These are phyloP conservation scores for Teleiodes luculella DNA, from an alignment of 2,888 invertebrate species.

Conservation along the genomic window DNA sequence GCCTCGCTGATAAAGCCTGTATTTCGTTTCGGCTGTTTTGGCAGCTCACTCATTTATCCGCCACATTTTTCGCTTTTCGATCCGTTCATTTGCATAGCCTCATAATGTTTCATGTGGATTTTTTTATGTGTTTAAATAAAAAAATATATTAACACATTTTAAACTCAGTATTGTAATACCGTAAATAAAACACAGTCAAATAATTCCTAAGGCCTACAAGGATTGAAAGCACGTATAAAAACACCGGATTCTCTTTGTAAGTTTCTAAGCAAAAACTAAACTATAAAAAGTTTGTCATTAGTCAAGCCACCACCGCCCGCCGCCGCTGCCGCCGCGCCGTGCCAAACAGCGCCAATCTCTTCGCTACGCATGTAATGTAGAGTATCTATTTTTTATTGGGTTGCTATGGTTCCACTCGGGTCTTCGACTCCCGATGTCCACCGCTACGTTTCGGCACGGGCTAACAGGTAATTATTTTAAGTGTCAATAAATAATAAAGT, in stretches of 20 bases:
- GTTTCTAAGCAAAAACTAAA: not conserved
- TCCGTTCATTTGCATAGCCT: constrained; percentile 17
- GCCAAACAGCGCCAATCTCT: not conserved
- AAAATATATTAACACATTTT: too few relatives aligned
- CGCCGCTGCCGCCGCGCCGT: not conserved
- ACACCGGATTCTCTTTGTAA: too few relatives aligned
- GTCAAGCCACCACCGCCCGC: not conserved
- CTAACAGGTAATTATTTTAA: constrained; percentile 76
- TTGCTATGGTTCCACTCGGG: constrained; percentile 25
- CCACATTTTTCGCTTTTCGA: constrained; percentile 20
- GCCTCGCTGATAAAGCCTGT: constrained; percentile 44
- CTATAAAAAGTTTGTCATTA: not conserved
- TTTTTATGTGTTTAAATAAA: too few relatives aligned
- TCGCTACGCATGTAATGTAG: not conserved
- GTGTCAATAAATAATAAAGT: constrained; percentile 79
- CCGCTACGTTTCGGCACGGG: constrained; percentile 65
- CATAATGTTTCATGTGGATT: constrained; percentile 13
- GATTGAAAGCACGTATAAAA: too few relatives aligned
- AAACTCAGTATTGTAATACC: too few relatives aligned
- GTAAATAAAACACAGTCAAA: not conserved
- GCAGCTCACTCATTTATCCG: constrained; percentile 34
- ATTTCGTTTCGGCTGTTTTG: constrained; percentile 37
- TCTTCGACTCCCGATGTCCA: constrained; percentile 43
- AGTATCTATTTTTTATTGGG: constrained; percentile 1
- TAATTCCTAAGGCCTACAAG: not conserved